phyloP scores from a whole-genome alignment of 2,888 invertebrate genomes.

The Liopterus haemorrhoidalis region DNA sequence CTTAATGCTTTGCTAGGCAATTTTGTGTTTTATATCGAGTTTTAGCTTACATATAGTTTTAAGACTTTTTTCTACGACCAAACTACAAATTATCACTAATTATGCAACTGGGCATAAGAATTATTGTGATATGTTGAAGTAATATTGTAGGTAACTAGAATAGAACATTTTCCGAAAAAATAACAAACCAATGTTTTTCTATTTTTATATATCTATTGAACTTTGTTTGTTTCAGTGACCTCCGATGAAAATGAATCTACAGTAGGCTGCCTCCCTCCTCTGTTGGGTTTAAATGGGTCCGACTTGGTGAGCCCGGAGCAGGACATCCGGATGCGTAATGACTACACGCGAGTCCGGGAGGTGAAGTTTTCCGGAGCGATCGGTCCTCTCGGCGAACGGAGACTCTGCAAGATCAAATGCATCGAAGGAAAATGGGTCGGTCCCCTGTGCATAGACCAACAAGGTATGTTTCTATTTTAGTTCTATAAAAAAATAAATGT shows the following conservation, averaged over 20 bases:
- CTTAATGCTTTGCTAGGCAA: no score
- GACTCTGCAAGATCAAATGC: conserved; percentile 78
- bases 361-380: conserved; percentile 73
- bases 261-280: conserved; percentile 45
- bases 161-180: no score
- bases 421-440: conserved; percentile 81
- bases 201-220: conserved; percentile 12
- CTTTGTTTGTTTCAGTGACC: conserved; percentile 32
- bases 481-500: conserved; percentile 7
- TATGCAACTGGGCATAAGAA: no score
- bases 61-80: no score
- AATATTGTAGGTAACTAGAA: no score
- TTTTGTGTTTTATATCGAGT: no score
- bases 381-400: conserved; percentile 64
- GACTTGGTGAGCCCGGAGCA: conserved; percentile 38
- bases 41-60: no score
- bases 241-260: no score
- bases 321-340: conserved; percentile 41
- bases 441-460: conserved; percentile 68
- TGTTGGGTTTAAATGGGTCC: conserved; percentile 45
- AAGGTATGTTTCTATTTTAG: conserved; percentile 50
- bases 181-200: conserved; percentile 17
- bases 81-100: no score
- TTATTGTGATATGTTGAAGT: no score
- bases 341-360: conserved; percentile 47